Base-by-base conservation (phyloP, 2,113 vertebrate species). In the Xiphorhynchus elegans region DNA sequence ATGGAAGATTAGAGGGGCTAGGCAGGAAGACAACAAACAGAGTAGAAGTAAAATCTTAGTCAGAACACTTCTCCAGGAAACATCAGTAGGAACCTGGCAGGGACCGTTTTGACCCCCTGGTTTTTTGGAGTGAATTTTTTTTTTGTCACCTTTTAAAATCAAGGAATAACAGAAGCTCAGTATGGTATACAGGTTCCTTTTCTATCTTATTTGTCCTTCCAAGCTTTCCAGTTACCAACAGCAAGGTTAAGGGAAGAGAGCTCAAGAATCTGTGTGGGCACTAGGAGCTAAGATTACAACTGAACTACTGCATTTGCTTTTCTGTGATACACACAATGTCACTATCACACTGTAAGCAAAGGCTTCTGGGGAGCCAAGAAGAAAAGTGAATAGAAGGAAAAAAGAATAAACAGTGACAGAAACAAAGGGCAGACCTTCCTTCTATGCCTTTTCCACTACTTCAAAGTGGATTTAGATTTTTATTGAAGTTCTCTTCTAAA, bases 291-390 rank as follows among this genome's bases (percentile, higher is more conserved):
- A 91, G 46, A 55, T 91, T 83, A 59, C 87, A 90, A 40, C 23
- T n/a, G 24, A 93, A 73, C 62, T 90, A 72, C 70, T 72, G n/a
- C 64, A 72, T 90, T 84, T 89, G 53, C 46, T 94, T 96, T 84
- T 56, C 25, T 59, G 40, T 74, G 67, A 53, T 56, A 66, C 1
- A 5, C 15, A 63, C 84, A 80, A 31, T 39, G n/a, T 52, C 70
- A 89, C 44, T 52, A 72, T 42, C 14, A 3, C 52, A 55, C 52
- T 88, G 70, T 58, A 94, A 94, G 73, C 60, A 87, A 90, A 94
- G 63, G 62, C 56, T 68, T 68, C 76, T 42, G 25, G 74, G 68
- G 62, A 93, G 10, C 18, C 0, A 0, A 59, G 59, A 56, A 92
- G 75, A 91, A 96, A 83, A 95, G 64, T 44, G 26, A 75, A 84